Evolutionary conservation across 1,140 invertebrate genomes (phyloP), one percentile per base, ranked within the genome.

Genomic region (Chrysopa pallens): DNA sequence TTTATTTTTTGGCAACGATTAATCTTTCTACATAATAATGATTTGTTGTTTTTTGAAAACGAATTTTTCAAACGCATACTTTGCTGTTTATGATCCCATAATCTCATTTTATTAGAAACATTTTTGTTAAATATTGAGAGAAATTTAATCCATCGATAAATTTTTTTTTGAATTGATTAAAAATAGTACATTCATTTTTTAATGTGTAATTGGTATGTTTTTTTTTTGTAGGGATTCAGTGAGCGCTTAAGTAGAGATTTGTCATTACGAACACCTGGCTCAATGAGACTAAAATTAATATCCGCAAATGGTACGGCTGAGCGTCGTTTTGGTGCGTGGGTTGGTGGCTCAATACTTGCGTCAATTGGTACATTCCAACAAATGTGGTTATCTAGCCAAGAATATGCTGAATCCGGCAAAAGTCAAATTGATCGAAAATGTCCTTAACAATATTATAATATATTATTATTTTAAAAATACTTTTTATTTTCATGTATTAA

Each of bases 371-470:
- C 90, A 7, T 96, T 96, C 67, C 92, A 95, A 58, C 91, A 95
- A 64, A 92, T 95, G 85, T 96, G 92, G 92, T 84, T 96, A 45
- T 92, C 87, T 0, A 90, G 89, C 50, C 89, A 93, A 59, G 92
- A 96, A 60, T 96, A 95, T 64, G 90, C 95, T 52, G 92, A 96
- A 58, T 80, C 78, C 1, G 92, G 92, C 3, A 92, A 92, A 55
- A 70, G 76, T 14, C 88, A 91, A 60, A 80, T 96, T 28, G 92
- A 95, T 53, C 70, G 90, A 50, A 93, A 92, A 63, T 93, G 89
- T 60, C 86, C 87, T 29, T 92, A 68, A 62, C n/a, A n/a, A 11
- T 37, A 31, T 42, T 39, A 29, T 12, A 15, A 38, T 11, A 15
- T 38, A 23, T 38, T 14, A 38, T 38, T 38, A 15, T 12, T 38